Evolutionary conservation across 2,797 vertebrate genomes (phyloP).

Genomic region (Platalea minor): DNA sequence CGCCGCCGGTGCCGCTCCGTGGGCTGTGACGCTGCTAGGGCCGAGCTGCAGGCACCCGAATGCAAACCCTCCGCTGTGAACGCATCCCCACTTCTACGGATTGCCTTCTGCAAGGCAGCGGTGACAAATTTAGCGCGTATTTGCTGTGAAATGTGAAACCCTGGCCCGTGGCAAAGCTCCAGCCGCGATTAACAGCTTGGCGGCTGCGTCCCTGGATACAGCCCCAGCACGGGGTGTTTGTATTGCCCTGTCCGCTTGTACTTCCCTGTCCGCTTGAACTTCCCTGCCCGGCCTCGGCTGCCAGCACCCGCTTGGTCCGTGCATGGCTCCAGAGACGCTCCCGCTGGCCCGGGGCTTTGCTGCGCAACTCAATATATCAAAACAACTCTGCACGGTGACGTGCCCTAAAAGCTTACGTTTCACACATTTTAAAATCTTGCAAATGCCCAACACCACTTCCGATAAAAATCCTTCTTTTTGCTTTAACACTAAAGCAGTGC

Average conservation of each 20-base stretch:
- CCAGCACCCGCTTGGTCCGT: not conserved
- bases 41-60: not conserved
- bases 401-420: not conserved
- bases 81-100: not conserved
- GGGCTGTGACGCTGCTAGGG: not conserved
- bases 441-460: rapidly evolving
- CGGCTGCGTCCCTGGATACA: not conserved
- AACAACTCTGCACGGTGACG: rapidly evolving
- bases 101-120: not conserved
- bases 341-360: not conserved
- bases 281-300: not conserved
- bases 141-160: not conserved
- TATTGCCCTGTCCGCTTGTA: not conserved
- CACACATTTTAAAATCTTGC: not conserved
- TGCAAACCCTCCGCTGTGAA: not conserved
- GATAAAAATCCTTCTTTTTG: not conserved
- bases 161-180: not conserved
- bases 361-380: rapidly evolving
- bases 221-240: not conserved
- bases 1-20: not conserved
- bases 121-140: not conserved
- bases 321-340: not conserved
- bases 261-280: not conserved
- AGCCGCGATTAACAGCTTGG: not conserved
- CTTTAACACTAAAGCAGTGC: not conserved